Conservation (phyloP, 2,113 vertebrate genomes). For the Trematomus loennbergii region DNA sequence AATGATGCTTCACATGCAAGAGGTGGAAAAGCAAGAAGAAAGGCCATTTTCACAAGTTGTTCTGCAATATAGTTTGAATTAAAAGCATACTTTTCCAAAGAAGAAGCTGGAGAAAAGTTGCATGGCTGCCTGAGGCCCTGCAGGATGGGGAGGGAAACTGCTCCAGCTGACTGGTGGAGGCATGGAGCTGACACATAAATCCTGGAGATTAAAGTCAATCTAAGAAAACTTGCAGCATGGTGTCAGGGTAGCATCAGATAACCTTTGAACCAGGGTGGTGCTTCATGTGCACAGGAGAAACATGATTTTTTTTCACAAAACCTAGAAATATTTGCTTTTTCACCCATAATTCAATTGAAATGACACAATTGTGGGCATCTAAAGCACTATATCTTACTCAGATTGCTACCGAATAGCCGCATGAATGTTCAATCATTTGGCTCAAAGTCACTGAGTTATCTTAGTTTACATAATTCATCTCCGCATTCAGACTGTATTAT, state of each 20-base stretch:
- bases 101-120: neutral
- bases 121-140: constrained; percentile 33
- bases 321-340: neutral
- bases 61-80: neutral
- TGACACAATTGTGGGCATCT: too few species aligned
- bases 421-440: too few species aligned
- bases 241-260: constrained; percentile 19
- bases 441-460: too few species aligned
- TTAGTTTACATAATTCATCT: too few species aligned
- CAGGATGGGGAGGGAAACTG: constrained; percentile 33
- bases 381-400: too few species aligned
- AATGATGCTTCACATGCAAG: neutral
- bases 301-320: too few species aligned
- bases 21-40: neutral
- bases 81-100: neutral
- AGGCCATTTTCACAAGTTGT: neutral
- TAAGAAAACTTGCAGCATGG: constrained; percentile 17
- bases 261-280: constrained; percentile 17
- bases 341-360: neutral
- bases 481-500: too few species aligned
- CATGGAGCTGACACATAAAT: constrained; percentile 40
- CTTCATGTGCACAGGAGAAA: neutral
- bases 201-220: constrained; percentile 13
- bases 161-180: constrained; percentile 42
- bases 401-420: too few species aligned